Base-by-base conservation (phyloP, 2,888 invertebrate species). In the Muscina levida region DNA sequence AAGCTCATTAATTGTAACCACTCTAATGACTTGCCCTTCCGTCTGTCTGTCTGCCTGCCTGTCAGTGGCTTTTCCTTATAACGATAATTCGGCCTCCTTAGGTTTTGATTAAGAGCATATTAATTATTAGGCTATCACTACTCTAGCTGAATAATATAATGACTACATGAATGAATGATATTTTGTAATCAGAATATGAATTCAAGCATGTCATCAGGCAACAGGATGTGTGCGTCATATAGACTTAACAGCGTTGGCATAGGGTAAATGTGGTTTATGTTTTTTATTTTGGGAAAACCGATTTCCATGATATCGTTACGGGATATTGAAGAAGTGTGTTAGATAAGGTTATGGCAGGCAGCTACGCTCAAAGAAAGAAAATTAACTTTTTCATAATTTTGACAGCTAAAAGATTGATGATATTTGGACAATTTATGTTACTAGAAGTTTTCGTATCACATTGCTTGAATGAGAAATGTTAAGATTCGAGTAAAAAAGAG, bases 81-180 rank as follows among this genome's bases (percentile, higher is more conserved):
- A 1, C 70, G 46, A 39, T 53, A 80, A 74, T 31, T 81, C 78
- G 79, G 84, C 82, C 71, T 76, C 82, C 31, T 8, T 56, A 77
- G 72, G 39, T 83, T 83, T 82, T 84, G 85, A 85, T 86, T 85
- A 86, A 86, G 84, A 83, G 86, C 85, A 86, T 87, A 89, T 89
- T 88, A 87, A 89, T 88, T 89, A 87, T 62, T 84, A 77, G 81
- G 87, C 86, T 70, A 76, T 81, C 81, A 77, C 56, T 67, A 72
- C 57, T 39, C 56, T 53, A 70, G 31, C 22, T 68, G 72, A 44
- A 46, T 72, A 37, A 80, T n/a, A 66, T 65, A 79, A 37, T 72
- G 67, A 53, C 37, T 72, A 24, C 77, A 10, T 66, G 46, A 79
- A 37, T 72, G 67, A 67, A 59, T 75, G 44, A 53, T 46, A 44